Percentiles rank a stretch among this genome's conserved stretches.
phyloP scores from a whole-genome alignment of 2,797 vertebrate genomes.

The Staurois parvus region DNA sequence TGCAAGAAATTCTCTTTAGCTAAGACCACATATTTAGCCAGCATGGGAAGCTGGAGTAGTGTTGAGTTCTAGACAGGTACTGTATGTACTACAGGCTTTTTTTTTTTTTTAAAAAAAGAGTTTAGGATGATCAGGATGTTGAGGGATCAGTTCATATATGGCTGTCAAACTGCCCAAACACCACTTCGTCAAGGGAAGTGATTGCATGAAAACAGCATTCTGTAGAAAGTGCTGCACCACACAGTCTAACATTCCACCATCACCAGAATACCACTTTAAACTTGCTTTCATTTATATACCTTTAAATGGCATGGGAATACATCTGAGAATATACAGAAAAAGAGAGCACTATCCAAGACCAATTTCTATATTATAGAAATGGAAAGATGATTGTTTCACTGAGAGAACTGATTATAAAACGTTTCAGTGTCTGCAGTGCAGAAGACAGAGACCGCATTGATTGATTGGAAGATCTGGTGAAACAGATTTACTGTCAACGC shows the following conservation, averaged over 20 bases:
- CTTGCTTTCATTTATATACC: not conserved
- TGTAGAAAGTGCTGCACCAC: too few relatives aligned
- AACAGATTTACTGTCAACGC: slow-evolving; percentile 6
- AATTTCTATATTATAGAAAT: slow-evolving; percentile 73
- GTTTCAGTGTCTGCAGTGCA: slow-evolving; percentile 72
- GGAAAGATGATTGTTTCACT: not conserved
- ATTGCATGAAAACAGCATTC: too few relatives aligned
- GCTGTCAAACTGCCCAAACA: too few relatives aligned
- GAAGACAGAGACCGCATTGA: slow-evolving; percentile 77
- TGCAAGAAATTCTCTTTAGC: too few relatives aligned
- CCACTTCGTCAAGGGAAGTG: too few relatives aligned
- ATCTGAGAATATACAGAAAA: slow-evolving; percentile 39
- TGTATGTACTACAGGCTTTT: too few relatives aligned
- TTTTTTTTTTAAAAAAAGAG: too few relatives aligned
- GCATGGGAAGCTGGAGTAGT: too few relatives aligned
- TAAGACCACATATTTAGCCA: too few relatives aligned
- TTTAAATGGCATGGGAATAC: slow-evolving; percentile 26
- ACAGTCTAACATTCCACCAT: not conserved
- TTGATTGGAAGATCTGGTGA: slow-evolving; percentile 22
- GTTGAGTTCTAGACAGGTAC: too few relatives aligned
- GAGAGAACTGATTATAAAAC: not conserved
- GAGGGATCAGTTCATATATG: too few relatives aligned
- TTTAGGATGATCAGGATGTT: too few relatives aligned
- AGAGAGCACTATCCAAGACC: slow-evolving; percentile 70
- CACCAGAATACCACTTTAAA: not conserved